phyloP scores from a whole-genome alignment of 2,113 vertebrate genomes.

The Lasiurus cinereus region DNA sequence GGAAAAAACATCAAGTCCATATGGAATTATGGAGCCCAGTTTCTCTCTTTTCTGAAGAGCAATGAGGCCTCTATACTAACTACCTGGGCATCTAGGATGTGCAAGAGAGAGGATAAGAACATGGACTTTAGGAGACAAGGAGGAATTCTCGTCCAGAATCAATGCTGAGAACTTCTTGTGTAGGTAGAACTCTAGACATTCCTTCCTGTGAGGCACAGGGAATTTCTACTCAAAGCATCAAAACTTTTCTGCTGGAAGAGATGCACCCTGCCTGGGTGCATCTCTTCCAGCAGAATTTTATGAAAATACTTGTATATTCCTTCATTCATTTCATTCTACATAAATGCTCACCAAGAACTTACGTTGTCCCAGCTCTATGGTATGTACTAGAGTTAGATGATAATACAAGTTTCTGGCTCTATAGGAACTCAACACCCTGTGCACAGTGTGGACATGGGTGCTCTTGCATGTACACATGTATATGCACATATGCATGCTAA shows the following conservation, averaged over 20 bases:
- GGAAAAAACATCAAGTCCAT: background rate
- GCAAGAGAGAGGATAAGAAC: fast-evolving
- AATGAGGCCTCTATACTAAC: background rate
- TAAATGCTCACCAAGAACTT: background rate
- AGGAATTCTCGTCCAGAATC: background rate
- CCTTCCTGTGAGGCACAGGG: background rate
- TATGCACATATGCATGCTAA: background rate
- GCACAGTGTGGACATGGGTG: no score
- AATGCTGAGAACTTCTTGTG: background rate
- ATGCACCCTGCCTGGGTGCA: no score
- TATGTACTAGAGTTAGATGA: background rate
- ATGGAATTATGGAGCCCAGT: background rate
- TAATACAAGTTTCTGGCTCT: background rate
- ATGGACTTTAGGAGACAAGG: fast-evolving
- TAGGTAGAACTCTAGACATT: background rate
- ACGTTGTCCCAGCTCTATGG: background rate
- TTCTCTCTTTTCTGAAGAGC: background rate
- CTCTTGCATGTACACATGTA: background rate
- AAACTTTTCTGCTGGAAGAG: background rate
- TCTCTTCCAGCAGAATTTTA: no score
- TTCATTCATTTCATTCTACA: background rate
- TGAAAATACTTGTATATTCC: background rate
- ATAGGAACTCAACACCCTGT: background rate
- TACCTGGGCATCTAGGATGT: background rate
- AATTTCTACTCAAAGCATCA: background rate